Evolutionary conservation across 2,113 vertebrate genomes (phyloP), one percentile per base, ranked within the genome.

Genomic region (Leptosomus discolor): DNA sequence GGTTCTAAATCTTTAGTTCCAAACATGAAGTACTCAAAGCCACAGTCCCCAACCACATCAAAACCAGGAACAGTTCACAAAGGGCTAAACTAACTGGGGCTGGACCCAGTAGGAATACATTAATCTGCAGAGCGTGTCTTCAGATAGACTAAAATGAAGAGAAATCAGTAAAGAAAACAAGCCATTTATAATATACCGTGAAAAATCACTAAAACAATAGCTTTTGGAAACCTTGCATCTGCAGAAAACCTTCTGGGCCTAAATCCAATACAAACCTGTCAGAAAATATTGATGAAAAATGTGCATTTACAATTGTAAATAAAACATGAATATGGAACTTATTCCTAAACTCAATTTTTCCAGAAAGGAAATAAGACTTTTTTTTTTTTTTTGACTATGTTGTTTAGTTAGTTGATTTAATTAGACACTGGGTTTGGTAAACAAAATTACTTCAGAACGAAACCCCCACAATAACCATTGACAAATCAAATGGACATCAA

Each of bases 211-310:
- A 96, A 92, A 97, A 95, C 88, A 97, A 94, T 94, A 94, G 76
- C 60, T 96, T 97, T 94, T 96, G 82, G 93, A 96, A 97, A 92
- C 77, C 85, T 91, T 94, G 74, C 89, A 94, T 92, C 70, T 92
- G 87, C 83, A 98, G 80, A 96, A 98, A 98, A 90, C 82, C 91
- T 95, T 97, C 85, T 95, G 93, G 89, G 94, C 89, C 87, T 95
- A 91, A 98, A 98, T 96, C 92, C 93, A 98, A 97, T 98, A 93
- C 76, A 96, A 97, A 96, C 19, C 68, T 97, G 96, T 97, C 98
- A 98, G 82, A 97, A 98, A 97, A 88, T 94, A 97, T 89, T 94
- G 96, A 97, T 96, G 91, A 90, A 98, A 97, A 96, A 93, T 91
- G 78, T 95, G 20, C 74, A 87, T 98, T 96, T 97, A 92, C 94